phyloP scores from a whole-genome alignment of 2,113 vertebrate genomes.

The Corapipo altera region DNA sequence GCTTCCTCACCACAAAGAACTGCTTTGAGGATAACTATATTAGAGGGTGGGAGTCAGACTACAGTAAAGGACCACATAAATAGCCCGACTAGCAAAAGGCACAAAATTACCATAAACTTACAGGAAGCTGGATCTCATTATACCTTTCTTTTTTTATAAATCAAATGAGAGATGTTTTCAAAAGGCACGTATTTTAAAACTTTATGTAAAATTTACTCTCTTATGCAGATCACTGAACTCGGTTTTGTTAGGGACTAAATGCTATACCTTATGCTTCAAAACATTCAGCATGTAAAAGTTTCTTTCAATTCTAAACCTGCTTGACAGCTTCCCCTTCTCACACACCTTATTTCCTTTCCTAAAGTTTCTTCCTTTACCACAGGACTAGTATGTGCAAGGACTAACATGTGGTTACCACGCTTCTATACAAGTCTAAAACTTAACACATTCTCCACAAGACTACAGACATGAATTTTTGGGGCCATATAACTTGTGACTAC shows the following conservation, averaged over 20 bases:
- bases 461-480: not conserved
- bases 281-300: not conserved
- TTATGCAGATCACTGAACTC: not conserved
- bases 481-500: not conserved
- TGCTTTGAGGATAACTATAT: not conserved
- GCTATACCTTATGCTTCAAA: not conserved
- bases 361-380: not conserved
- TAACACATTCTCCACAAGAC: not conserved
- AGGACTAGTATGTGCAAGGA: not conserved
- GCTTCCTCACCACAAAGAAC: constrained; percentile 12
- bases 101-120: not conserved
- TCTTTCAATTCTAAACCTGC: not conserved
- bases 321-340: not conserved
- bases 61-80: not conserved
- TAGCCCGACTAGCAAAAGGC: not conserved
- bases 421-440: not conserved
- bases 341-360: not conserved
- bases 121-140: not conserved
- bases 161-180: not conserved
- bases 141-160: not conserved
- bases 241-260: not conserved
- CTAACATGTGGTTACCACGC: not conserved
- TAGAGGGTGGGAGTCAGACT: not conserved
- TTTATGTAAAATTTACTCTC: not conserved
- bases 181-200: not conserved